Percentiles rank a stretch among this genome's conserved stretches.
Evolutionary conservation across 2,888 invertebrate species (phyloP).

Genomic region (Anagyrus pseudococci): DNA sequence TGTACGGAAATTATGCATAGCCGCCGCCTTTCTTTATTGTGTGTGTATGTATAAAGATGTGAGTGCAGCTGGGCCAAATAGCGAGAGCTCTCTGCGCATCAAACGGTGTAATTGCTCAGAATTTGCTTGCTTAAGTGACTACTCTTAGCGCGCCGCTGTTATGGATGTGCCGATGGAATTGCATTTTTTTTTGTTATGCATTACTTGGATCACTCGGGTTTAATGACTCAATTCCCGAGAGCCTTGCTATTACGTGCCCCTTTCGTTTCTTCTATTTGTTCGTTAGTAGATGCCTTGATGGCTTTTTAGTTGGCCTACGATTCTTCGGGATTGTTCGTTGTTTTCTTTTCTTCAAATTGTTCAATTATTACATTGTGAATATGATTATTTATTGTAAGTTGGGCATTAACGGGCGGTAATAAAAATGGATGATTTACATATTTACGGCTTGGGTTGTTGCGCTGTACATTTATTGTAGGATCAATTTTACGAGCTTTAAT

Average conservation of each 20-base stretch:
- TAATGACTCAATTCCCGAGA: not conserved
- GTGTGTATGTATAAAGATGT: not conserved
- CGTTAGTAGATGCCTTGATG: not conserved
- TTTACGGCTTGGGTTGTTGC: not conserved
- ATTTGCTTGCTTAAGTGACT: slow-evolving; percentile 3
- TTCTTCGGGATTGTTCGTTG: not conserved
- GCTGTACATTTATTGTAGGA: not conserved
- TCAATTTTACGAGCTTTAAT: not conserved
- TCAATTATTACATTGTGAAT: no score
- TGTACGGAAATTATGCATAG: slow-evolving; percentile 6
- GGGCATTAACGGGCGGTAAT: no score
- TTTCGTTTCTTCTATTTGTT: not conserved
- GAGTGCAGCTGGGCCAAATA: not conserved
- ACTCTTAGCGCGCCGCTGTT: slow-evolving; percentile 1
- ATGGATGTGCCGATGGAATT: not conserved
- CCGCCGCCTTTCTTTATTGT: not conserved
- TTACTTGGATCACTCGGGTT: not conserved
- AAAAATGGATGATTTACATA: no score
- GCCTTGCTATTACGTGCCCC: not conserved
- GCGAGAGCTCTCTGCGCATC: not conserved
- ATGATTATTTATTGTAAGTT: no score
- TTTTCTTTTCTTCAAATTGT: not conserved
- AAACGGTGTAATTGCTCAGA: slow-evolving; percentile 6
- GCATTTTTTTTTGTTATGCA: not conserved
- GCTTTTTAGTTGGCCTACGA: not conserved